A percentile compares a stretch with the other conserved stretches of the same genome.
Conservation (phyloP, 2,113 vertebrate species). For the Parotia lawesii region DNA sequence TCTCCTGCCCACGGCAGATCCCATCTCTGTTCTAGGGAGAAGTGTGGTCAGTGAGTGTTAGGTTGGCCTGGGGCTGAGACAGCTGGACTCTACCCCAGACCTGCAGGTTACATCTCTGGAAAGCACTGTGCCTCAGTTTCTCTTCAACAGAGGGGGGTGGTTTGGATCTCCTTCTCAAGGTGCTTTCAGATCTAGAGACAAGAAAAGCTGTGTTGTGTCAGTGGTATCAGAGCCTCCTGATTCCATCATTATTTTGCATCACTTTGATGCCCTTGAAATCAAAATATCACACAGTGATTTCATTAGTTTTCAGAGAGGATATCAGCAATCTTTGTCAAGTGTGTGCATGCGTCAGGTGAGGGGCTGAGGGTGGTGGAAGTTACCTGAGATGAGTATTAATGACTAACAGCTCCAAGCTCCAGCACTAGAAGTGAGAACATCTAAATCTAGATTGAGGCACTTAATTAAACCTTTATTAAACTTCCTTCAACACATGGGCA, state of each 20-base stretch:
- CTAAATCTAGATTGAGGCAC: constrained; percentile 32
- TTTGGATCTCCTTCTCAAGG: background rate
- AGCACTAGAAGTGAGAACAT: constrained; percentile 10
- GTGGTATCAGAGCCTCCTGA: background rate
- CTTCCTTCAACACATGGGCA: background rate
- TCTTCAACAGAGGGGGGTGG: background rate
- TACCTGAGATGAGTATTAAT: constrained; percentile 65
- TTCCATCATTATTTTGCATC: background rate
- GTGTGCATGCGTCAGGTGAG: constrained; percentile 34
- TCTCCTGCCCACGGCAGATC: background rate
- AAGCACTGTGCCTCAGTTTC: background rate
- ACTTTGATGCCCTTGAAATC: constrained; percentile 55
- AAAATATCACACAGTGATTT: constrained; percentile 59
- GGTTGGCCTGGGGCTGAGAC: background rate
- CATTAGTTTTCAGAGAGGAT: constrained; percentile 59
- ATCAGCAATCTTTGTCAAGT: constrained; percentile 66
- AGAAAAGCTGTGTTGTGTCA: background rate
- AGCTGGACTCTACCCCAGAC: background rate
- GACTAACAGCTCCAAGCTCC: constrained; percentile 50
- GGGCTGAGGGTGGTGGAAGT: constrained; percentile 45
- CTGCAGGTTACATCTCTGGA: background rate
- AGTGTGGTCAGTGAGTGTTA: background rate
- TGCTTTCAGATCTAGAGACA: background rate
- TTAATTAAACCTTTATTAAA: constrained; percentile 49
- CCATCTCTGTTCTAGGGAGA: background rate